Evolutionary conservation across 2,797 vertebrate species (phyloP).

Genomic region (Galaxias olidus): DNA sequence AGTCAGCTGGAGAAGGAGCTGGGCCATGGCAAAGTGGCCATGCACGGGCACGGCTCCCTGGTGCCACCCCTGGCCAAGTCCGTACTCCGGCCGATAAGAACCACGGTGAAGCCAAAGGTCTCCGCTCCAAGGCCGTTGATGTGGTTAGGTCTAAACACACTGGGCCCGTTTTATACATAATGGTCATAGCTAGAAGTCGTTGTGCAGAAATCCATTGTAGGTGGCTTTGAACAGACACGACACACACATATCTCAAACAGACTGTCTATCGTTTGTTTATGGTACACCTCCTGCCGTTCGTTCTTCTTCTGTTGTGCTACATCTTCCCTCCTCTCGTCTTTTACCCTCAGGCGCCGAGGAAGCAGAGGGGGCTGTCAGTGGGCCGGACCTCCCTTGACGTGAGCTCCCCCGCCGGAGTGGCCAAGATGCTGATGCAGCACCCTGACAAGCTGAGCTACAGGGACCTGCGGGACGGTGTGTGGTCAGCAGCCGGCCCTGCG

Average conservation of each 20-base stretch:
- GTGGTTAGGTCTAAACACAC: too few relatives aligned
- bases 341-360: constrained; percentile 23
- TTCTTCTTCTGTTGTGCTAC: not conserved
- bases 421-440: constrained; percentile 84
- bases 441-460: constrained; percentile 78
- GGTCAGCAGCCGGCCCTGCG: not conserved
- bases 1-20: constrained; percentile 63
- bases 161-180: too few relatives aligned
- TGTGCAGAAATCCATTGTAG: too few relatives aligned
- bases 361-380: constrained; percentile 65
- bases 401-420: constrained; percentile 83
- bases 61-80: constrained; percentile 27
- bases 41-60: constrained; percentile 48
- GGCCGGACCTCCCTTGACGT: constrained; percentile 70
- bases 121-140: too few relatives aligned
- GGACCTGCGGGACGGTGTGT: constrained; percentile 81
- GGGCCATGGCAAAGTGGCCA: constrained; percentile 35
- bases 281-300: too few relatives aligned
- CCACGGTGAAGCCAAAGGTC: constrained; percentile 52
- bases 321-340: not conserved
- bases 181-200: too few relatives aligned
- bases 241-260: too few relatives aligned
- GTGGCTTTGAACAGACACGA: too few relatives aligned
- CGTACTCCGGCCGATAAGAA: constrained; percentile 34
- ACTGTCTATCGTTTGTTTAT: too few relatives aligned